Percentiles rank a stretch among this genome's conserved stretches.
phyloP scores from a whole-genome alignment of 2,888 invertebrate genomes.

The Tanytarsus gracilentus region DNA sequence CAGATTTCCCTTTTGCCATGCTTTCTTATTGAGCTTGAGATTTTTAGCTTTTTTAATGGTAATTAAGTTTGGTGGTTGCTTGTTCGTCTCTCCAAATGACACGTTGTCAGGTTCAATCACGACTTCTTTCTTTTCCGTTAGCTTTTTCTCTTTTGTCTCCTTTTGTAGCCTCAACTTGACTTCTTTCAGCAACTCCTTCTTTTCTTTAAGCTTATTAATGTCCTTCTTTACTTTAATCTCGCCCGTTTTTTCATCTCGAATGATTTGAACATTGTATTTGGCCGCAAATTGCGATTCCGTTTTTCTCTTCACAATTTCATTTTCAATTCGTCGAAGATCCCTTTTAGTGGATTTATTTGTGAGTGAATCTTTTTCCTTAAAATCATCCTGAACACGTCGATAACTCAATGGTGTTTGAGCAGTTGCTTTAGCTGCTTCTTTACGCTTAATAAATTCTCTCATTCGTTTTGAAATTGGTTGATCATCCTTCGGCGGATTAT shows the following conservation, averaged over 20 bases:
- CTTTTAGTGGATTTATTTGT: slow-evolving; percentile 51
- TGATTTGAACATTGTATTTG: slow-evolving; percentile 52
- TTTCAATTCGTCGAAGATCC: slow-evolving; percentile 57
- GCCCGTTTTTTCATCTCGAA: slow-evolving; percentile 47
- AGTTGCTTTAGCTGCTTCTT: slow-evolving; percentile 43
- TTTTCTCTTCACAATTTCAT: slow-evolving; percentile 53
- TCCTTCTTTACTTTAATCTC: slow-evolving; percentile 43
- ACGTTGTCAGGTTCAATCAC: too few relatives aligned
- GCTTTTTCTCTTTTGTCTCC: slow-evolving; percentile 39
- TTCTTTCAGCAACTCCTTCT: slow-evolving; percentile 35
- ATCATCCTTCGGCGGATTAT: slow-evolving; percentile 62
- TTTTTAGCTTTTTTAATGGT: too few relatives aligned
- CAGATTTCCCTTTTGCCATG: too few relatives aligned
- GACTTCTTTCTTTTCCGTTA: too few relatives aligned
- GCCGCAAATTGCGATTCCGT: slow-evolving; percentile 53
- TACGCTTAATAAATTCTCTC: slow-evolving; percentile 53
- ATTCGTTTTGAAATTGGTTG: slow-evolving; percentile 67
- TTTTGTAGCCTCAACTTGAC: slow-evolving; percentile 31
- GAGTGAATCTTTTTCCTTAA: slow-evolving; percentile 29
- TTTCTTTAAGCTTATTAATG: slow-evolving; percentile 46
- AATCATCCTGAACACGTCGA: slow-evolving; percentile 15
- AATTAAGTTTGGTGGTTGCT: too few relatives aligned
- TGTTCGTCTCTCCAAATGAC: too few relatives aligned
- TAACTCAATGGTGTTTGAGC: slow-evolving; percentile 30
- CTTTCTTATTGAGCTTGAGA: too few relatives aligned